phyloP scores from a whole-genome alignment of 2,113 vertebrate genomes.

The Peromyscus polionotus region DNA sequence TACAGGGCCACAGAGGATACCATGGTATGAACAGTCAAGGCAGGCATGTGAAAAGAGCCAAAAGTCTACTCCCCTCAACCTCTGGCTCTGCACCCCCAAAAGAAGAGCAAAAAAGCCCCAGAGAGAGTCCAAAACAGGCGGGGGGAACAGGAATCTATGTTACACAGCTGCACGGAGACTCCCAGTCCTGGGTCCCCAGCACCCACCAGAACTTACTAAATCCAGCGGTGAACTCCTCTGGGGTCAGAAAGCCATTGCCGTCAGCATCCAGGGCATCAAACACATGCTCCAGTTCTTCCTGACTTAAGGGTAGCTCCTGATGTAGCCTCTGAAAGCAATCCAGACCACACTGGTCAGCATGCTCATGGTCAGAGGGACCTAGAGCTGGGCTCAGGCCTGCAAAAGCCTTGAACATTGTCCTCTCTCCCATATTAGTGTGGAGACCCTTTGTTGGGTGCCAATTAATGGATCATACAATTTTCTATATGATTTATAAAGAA shows the following conservation, averaged over 20 bases:
- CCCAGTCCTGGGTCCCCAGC: neutral
- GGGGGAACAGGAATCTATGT: too few relatives aligned
- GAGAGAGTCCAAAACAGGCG: neutral
- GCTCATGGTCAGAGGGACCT: rapidly evolving
- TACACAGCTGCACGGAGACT: neutral
- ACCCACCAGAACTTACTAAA: constrained; percentile 91
- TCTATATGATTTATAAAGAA: neutral
- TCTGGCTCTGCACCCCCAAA: neutral
- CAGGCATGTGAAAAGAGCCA: neutral
- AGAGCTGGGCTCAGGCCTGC: neutral
- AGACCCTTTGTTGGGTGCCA: neutral
- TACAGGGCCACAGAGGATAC: neutral
- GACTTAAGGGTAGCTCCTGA: constrained; percentile 91
- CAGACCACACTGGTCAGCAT: neutral
- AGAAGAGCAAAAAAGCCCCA: neutral
- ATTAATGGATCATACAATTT: neutral
- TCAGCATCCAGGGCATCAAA: constrained; percentile 95
- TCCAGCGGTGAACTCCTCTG: constrained; percentile 94
- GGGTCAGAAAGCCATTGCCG: constrained; percentile 93
- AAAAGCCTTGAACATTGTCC: neutral
- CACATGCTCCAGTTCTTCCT: constrained; percentile 94
- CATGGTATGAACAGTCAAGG: neutral
- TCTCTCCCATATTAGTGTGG: neutral
- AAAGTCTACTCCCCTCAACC: neutral
- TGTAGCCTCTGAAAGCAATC: constrained; percentile 87